Base-by-base conservation (phyloP, 2,888 invertebrate species). In the Tachystola acroxantha region DNA sequence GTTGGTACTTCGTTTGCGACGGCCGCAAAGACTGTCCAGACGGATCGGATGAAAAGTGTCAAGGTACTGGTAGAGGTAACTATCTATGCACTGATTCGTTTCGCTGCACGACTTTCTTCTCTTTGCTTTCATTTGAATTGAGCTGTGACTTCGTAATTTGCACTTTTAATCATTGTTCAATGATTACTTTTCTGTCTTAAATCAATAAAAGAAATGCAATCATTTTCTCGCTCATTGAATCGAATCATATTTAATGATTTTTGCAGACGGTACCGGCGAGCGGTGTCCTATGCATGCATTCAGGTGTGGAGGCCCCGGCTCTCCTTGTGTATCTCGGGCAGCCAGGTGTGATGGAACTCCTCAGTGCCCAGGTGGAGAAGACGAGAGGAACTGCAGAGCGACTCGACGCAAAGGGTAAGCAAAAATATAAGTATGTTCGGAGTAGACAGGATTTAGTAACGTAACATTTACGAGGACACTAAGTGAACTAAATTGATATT, bases 1-100 rank as follows among this genome's bases (percentile, higher is more conserved):
- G 95, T 56, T 96, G 96, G 96, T 96, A 95, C 88, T 96, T 96
- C 75, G 94, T 96, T 3, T 96, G 96, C 73, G 96, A 96, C 68
- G 93, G 94, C 7, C 90, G 94, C 46, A 89, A 91, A 45, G 95
- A 96, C 65, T 96, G 96, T 63, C 89, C 90, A 6, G 96, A 96
- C 61, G 95, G 94, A 11, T 95, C 95, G 0, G 96, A 96, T 67
- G 96, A 96, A 74, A 92, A 92, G 60, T 96, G 95, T 67, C 84
- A 88, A 57, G 89, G 88, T 48, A 86, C 82, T 61, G 80, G 84
- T 66, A 81, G 73, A 79, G 85, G 84, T 75, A 70, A 64, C 57
- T 73, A 63, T 63, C 61, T 59, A 34, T 50, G 72, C 75, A 74
- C 75, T 45, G 40, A 50, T 45, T 56, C 53, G 50, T 50, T 46